Conservation (phyloP, 2,797 vertebrate genomes). For the Carduelis carduelis region DNA sequence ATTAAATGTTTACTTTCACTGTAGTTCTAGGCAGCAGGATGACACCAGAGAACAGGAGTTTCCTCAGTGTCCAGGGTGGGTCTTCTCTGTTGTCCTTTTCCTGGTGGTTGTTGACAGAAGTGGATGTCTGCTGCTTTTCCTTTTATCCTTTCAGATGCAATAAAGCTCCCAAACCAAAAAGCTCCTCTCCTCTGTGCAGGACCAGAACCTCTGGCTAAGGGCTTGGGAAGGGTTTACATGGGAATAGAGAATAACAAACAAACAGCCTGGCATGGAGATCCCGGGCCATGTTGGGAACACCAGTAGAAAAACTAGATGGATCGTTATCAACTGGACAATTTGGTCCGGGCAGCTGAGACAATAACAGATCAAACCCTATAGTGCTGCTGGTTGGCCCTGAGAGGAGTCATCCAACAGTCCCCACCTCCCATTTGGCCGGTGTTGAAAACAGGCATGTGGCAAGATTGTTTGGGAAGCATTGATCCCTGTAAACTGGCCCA, state of each 20-base stretch:
- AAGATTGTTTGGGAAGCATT: background rate
- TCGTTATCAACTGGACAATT: background rate
- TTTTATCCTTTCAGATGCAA: background rate
- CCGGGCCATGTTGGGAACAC: background rate
- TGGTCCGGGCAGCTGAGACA: background rate
- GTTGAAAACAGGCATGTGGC: background rate
- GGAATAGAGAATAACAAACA: background rate
- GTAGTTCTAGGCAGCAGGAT: background rate
- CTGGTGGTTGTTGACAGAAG: background rate
- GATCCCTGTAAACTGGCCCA: background rate
- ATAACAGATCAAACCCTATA: background rate
- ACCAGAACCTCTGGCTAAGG: background rate
- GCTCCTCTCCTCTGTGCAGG: background rate
- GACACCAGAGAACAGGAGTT: background rate
- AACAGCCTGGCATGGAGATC: background rate
- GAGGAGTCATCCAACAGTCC: background rate
- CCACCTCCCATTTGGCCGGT: background rate
- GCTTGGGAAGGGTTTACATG: background rate
- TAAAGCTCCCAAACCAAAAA: background rate
- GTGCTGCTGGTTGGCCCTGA: background rate
- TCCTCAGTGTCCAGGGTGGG: rapidly evolving
- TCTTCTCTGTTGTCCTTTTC: background rate
- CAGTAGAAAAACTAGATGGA: background rate
- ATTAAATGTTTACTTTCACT: background rate
- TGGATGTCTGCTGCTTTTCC: background rate